Evolutionary conservation across 2,113 vertebrate species (phyloP).

Genomic region (Thymallus thymallus): DNA sequence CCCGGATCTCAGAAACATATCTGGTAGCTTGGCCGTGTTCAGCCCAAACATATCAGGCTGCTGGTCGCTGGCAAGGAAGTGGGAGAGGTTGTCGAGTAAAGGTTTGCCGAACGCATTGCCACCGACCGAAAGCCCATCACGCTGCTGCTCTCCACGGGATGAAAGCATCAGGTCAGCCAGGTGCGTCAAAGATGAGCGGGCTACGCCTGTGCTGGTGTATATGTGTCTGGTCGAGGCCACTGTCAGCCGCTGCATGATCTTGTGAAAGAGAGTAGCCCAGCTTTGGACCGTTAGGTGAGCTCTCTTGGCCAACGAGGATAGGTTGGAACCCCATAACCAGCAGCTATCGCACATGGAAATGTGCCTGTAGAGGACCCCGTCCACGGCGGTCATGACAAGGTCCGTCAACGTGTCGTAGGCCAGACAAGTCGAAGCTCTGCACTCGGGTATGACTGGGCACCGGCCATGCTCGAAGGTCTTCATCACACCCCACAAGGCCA

Average conservation of each 20-base stretch:
- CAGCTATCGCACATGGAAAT: not conserved
- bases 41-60: not conserved
- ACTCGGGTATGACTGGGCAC: no score
- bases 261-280: constrained; percentile 1
- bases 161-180: not conserved
- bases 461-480: no score
- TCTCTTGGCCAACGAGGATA: not conserved
- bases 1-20: not conserved
- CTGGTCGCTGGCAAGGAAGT: not conserved
- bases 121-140: not conserved
- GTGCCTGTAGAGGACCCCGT: not conserved
- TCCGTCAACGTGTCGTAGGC: not conserved
- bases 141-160: not conserved
- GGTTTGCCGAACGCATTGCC: not conserved
- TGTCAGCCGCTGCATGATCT: not conserved
- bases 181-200: not conserved
- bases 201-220: not conserved
- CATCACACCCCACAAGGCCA: no score
- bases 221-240: not conserved
- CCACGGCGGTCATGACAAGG: not conserved
- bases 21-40: not conserved
- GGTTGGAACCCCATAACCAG: not conserved
- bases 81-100: not conserved
- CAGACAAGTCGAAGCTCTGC: no score
- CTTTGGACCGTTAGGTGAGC: not conserved